phyloP scores from a whole-genome alignment of 23 tunicate species.

The Diplosoma virens region DNA sequence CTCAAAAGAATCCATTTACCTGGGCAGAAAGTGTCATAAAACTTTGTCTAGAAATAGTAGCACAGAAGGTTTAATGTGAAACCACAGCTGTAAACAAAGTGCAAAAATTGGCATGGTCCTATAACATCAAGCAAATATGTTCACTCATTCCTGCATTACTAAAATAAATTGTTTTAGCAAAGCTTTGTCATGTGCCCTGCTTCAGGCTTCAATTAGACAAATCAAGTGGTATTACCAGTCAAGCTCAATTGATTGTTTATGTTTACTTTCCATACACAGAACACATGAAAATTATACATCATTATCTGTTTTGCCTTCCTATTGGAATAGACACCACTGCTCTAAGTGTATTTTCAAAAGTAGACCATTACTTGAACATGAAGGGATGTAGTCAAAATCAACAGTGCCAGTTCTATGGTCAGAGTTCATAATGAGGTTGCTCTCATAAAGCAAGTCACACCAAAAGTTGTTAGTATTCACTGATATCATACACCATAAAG shows the following conservation, averaged over 20 bases:
- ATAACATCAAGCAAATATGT: conserved; percentile 39
- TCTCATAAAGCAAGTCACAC: conserved; percentile 35
- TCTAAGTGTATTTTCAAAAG: conserved; percentile 36
- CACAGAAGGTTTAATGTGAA: conserved; percentile 47
- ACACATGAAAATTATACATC: conserved; percentile 28
- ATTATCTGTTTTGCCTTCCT: conserved; percentile 49
- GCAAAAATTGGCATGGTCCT: conserved; percentile 47
- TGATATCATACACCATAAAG: conserved; percentile 31
- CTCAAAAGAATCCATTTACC: conserved; percentile 51
- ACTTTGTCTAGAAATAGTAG: conserved; percentile 58
- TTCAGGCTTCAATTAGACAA: conserved; percentile 55
- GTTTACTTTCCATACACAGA: conserved; percentile 53
- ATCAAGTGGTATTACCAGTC: conserved; percentile 51
- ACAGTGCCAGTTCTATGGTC: conserved; percentile 44
- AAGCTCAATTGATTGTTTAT: conserved; percentile 66
- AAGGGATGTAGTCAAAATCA: conserved; percentile 36
- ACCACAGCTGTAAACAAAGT: conserved; percentile 42
- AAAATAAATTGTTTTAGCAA: conserved; percentile 40
- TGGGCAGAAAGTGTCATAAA: conserved; percentile 54
- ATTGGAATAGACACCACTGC: conserved; percentile 56
- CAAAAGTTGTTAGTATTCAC: conserved; percentile 36
- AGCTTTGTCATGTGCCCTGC: conserved; percentile 48
- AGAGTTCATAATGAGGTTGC: conserved; percentile 29
- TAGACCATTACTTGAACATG: conserved; percentile 51
- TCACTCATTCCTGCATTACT: conserved; percentile 39